Evolutionary conservation across 2,113 vertebrate genomes (phyloP).

Genomic region (Lophochroa leadbeateri): DNA sequence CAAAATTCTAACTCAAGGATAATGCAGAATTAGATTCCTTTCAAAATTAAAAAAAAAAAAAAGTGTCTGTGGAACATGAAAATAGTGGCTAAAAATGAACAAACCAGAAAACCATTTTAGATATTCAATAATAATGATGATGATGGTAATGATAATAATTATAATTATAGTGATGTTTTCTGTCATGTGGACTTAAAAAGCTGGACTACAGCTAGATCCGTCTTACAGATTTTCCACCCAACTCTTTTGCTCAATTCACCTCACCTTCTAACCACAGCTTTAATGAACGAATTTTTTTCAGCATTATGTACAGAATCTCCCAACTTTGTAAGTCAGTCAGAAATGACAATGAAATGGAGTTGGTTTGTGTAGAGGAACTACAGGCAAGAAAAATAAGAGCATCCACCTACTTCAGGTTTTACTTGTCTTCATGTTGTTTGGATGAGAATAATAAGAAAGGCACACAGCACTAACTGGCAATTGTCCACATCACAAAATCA

Average conservation of each 20-base stretch:
- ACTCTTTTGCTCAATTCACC: background rate
- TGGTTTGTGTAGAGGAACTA: background rate
- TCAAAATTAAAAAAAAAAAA: background rate
- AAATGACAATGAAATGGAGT: conserved; percentile 34
- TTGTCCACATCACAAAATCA: background rate
- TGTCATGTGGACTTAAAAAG: conserved; percentile 31
- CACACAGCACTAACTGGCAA: background rate
- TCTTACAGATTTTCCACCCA: background rate
- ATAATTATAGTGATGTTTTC: background rate
- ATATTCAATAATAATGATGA: background rate
- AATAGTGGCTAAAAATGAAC: background rate
- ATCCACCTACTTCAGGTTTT: conserved; percentile 31
- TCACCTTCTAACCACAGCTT: conserved; percentile 30
- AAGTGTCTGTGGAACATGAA: background rate
- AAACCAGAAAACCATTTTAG: background rate
- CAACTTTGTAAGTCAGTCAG: conserved; percentile 40
- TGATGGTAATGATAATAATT: background rate
- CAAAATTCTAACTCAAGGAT: background rate
- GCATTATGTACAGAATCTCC: background rate
- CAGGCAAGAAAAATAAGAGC: conserved; percentile 27
- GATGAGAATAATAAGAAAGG: conserved; percentile 28
- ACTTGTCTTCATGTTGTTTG: conserved; percentile 11
- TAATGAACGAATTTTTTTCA: conserved; percentile 29
- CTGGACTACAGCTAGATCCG: background rate
- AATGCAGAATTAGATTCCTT: background rate